Evolutionary conservation across 2,888 invertebrate species (phyloP).

Genomic region (Heliconius cydno): DNA sequence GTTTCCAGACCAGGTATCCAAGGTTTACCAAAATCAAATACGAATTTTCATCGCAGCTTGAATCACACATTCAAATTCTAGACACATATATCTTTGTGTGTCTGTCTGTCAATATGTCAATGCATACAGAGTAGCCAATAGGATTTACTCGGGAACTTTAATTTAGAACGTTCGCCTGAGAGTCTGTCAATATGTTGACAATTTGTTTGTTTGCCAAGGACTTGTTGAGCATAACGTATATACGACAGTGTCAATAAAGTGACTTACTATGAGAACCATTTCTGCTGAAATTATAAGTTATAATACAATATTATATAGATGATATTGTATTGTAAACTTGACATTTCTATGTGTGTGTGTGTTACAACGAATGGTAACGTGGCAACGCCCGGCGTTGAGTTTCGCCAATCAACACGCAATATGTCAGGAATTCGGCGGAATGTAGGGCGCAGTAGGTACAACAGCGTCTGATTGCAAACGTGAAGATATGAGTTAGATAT

Average conservation of each 20-base stretch:
- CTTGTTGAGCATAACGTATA: conserved; percentile 6
- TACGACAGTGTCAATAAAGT: too few species aligned
- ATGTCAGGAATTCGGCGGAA: too few species aligned
- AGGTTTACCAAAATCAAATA: background rate
- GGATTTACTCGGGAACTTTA: conserved; percentile 15
- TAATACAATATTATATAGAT: too few species aligned
- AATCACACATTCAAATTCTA: conserved; percentile 19
- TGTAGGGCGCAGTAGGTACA: too few species aligned
- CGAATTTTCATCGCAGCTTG: conserved; percentile 12
- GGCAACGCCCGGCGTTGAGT: too few species aligned
- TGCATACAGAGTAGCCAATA: conserved; percentile 22
- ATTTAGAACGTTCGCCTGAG: conserved; percentile 14
- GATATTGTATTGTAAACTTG: too few species aligned
- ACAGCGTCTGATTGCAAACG: background rate
- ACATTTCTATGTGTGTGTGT: too few species aligned
- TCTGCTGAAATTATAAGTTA: too few species aligned
- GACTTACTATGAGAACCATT: too few species aligned
- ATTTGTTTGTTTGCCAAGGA: conserved; percentile 3
- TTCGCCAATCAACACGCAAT: too few species aligned
- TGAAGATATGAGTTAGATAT: background rate
- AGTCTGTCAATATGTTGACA: conserved; percentile 16
- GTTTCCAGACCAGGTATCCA: background rate
- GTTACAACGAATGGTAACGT: too few species aligned
- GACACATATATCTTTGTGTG: conserved; percentile 20
- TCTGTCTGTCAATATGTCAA: conserved; percentile 23